Evolutionary conservation across 2,797 vertebrate genomes (phyloP), one percentile per base, ranked within the genome.

Genomic region (Carcharodon carcharias): DNA sequence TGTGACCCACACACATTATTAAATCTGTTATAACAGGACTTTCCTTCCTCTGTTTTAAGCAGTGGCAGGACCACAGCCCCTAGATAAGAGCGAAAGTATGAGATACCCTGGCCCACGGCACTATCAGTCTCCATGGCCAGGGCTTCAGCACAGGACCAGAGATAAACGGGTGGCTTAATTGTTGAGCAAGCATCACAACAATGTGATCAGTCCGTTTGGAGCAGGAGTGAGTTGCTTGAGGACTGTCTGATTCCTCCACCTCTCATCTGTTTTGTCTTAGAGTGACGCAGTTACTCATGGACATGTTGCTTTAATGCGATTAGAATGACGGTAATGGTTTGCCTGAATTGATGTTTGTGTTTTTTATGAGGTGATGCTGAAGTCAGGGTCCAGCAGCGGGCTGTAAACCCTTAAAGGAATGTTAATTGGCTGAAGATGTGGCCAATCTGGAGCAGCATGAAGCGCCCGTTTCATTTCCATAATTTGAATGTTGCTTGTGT

Each of bases 361-460:
- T 97, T 97, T 98, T 98, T 98, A 98, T 91, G 98, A 98, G 98
- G 98, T 98, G 98, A 97, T 61, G 97, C 97, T 97, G 98, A 97
- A 97, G 97, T 97, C 98, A 97, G 97, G 97, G 97, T 96, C 31
- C 96, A 96, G 96, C 97, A 88, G 96, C 96, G 96, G 97, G 97
- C 97, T 97, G 65, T 96, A 97, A 98, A 98, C 97, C 97, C 97
- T 97, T 45, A 95, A 96, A 98, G 98, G 98, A 98, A 98, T 98
- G 98, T 98, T 98, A 98, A 98, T 98, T 98, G 98, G 98, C 97
- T 96, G 97, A 98, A 97, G 97, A 97, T 98, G 97, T 97, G 96
- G 97, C 97, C 96, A 96, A 96, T 96, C 96, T 95, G 96, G 71
- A 96, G 80, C 96, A 69, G 69, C 65, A 56, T 85, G 73, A 96